These are phyloP conservation scores for Alethe castanea DNA, from an alignment of 2,113 vertebrate species.

Conservation along the genomic window DNA sequence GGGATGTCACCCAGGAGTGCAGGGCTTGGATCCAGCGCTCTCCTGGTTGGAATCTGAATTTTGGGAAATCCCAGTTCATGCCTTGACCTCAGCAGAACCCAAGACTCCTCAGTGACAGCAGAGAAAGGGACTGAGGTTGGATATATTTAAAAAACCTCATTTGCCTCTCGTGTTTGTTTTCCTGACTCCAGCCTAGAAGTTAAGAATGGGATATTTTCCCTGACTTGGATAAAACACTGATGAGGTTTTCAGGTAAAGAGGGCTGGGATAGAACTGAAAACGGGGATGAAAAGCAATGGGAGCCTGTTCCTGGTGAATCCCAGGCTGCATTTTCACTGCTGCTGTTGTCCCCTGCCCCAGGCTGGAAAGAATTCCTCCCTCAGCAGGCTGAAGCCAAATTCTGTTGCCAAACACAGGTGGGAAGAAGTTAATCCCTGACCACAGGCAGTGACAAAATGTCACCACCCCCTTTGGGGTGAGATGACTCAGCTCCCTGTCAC, in stretches of 20 bases:
- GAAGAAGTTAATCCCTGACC: not conserved
- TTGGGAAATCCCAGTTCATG: not conserved
- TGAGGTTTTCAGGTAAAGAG: not conserved
- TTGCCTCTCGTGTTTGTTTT: not conserved
- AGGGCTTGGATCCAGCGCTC: not conserved
- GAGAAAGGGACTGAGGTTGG: too few species aligned
- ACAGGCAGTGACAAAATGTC: not conserved
- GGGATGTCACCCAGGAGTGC: not conserved
- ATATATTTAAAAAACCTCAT: not conserved
- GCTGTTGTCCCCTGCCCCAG: not conserved
- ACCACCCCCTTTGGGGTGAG: not conserved
- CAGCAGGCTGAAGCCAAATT: not conserved
- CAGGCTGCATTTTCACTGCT: not conserved
- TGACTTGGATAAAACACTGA: not conserved
- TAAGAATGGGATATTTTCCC: not conserved
- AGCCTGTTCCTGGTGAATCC: not conserved
- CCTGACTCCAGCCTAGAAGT: not conserved
- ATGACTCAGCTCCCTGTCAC: not conserved
- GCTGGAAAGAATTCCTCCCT: not conserved
- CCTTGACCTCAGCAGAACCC: not conserved
- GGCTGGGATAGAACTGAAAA: not conserved
- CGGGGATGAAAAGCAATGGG: not conserved
- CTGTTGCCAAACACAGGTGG: not conserved
- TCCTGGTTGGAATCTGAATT: not conserved
- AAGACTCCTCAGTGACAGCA: not conserved